These are phyloP conservation scores for Hermaeophaga mercurialis DNA, from an alignment of 2,888 invertebrate genomes.

Conservation along the genomic window DNA sequence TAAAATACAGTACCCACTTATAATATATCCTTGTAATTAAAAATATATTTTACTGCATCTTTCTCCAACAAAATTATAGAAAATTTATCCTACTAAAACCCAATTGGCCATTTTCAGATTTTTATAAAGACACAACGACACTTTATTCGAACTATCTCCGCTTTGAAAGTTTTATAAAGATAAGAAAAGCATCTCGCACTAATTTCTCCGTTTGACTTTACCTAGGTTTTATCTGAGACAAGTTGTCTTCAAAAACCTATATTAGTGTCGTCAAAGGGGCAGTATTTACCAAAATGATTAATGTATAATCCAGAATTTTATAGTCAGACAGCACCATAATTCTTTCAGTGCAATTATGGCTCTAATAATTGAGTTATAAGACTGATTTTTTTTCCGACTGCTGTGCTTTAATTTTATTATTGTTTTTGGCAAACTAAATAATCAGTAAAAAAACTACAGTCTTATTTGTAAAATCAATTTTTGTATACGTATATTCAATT, in stretches of 20 bases:
- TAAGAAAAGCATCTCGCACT: too few species aligned
- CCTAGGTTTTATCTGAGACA: conserved; percentile 48
- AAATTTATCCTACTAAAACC: background rate
- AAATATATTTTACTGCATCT: background rate
- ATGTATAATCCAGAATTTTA: too few species aligned
- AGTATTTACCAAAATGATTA: conserved; percentile 15
- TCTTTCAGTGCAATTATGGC: too few species aligned
- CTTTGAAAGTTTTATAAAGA: conserved; percentile 14
- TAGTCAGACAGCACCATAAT: too few species aligned
- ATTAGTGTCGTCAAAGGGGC: conserved; percentile 17
- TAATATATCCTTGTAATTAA: background rate
- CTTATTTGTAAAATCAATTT: too few species aligned
- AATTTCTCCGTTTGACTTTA: conserved; percentile 53
- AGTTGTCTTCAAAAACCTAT: conserved; percentile 27
- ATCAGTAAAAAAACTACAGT: too few species aligned
- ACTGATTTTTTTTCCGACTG: too few species aligned
- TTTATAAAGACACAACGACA: conserved; percentile 15
- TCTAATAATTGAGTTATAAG: too few species aligned
- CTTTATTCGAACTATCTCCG: conserved; percentile 19
- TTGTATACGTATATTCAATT: too few species aligned
- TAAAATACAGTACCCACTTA: too few species aligned
- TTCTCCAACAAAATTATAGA: background rate
- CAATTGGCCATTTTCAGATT: background rate
- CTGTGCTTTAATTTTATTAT: too few species aligned
- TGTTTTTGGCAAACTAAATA: too few species aligned